Base-by-base conservation (phyloP, 2,888 invertebrate species). In the Drosophila pseudotakahashii region DNA sequence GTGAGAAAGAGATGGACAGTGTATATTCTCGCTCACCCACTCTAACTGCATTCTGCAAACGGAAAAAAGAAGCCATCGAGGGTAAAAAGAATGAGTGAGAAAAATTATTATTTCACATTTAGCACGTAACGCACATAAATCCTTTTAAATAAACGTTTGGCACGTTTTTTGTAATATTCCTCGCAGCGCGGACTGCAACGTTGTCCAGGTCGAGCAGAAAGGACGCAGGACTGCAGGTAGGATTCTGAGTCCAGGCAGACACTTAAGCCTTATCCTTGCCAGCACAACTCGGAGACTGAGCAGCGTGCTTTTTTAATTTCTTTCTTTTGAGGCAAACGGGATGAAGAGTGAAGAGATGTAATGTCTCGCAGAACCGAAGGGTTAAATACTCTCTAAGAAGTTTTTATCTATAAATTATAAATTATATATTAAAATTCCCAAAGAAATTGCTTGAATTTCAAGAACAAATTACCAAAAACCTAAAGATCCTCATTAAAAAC, bases 71-170 rank as follows among this genome's bases (percentile, higher is more conserved):
- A n/a, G n/a, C n/a, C n/a, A n/a, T n/a, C n/a, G n/a, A n/a, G n/a
- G n/a, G n/a, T n/a, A n/a, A 19, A 19, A 68, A 69, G 67, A 62
- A 73, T 59, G 59, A 69, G 60, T 48, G 75, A 77, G 85, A 81
- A 77, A 87, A 81, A 83, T 83, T 84, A 87, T 88, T 88, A 85
- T 89, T 88, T 89, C 80, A 80, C 83, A 83, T 88, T 88, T 89
- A 79, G 88, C 88, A 88, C 88, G 88, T 89, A 88, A 88, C 80
- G 77, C 78, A 87, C 88, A 88, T 89, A 88, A 88, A 88, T 88
- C 89, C 89, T 89, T 86, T 88, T 89, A 88, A 88, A 89, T 89
- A 89, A 89, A 86, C 88, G 86, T 86, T 89, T 88, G 88, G 88
- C 88, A 88, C 88, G 88, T 88, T 89, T 89, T 89, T 86, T 88